Percentiles rank a stretch among this genome's conserved stretches.
phyloP scores from a whole-genome alignment of 2,797 vertebrate species.

The Eleutherodactylus coqui region DNA sequence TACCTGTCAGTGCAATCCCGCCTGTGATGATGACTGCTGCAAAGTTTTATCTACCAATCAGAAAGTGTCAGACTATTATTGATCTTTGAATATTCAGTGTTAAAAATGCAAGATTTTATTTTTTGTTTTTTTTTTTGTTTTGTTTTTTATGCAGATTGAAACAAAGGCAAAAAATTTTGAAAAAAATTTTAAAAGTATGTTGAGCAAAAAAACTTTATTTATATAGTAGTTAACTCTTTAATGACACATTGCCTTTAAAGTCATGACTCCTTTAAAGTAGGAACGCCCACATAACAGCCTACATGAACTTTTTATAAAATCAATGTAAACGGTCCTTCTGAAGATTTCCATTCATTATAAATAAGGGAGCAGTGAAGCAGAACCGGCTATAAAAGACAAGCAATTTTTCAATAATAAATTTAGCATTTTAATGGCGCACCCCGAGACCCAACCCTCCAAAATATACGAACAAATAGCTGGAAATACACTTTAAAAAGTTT shows the following conservation, averaged over 20 bases:
- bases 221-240: too few species aligned
- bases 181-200: too few species aligned
- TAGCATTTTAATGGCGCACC: background rate
- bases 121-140: too few species aligned
- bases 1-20: too few species aligned
- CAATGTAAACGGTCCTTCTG: background rate
- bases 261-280: background rate
- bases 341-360: conserved; percentile 7
- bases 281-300: background rate
- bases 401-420: conserved; percentile 10
- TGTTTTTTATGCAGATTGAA: too few species aligned
- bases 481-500: conserved; percentile 10
- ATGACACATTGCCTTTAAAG: background rate
- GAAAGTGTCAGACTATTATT: too few species aligned
- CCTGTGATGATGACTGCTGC: too few species aligned
- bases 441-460: background rate
- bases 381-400: background rate
- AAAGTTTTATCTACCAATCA: too few species aligned
- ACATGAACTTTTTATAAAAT: background rate
- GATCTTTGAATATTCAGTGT: too few species aligned
- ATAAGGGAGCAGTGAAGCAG: background rate
- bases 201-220: too few species aligned
- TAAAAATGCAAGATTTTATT: too few species aligned
- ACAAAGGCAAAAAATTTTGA: too few species aligned
- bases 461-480: background rate